phyloP scores from a whole-genome alignment of 2,113 vertebrate genomes.

The Ascaphus truei region DNA sequence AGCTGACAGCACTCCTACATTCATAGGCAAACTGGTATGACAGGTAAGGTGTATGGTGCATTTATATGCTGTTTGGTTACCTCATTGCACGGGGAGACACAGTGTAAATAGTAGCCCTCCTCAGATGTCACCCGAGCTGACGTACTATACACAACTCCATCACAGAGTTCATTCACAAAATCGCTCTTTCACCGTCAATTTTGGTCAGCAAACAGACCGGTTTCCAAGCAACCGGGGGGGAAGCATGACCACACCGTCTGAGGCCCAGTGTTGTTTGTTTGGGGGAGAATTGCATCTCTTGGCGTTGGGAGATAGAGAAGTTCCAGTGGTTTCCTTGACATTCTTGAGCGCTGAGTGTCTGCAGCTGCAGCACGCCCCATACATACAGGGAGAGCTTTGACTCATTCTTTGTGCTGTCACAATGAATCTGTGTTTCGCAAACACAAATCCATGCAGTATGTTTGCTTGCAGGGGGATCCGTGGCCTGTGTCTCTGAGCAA shows the following conservation, averaged over 20 bases:
- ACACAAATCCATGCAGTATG: constrained; percentile 39
- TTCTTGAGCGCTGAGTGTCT: constrained; percentile 42
- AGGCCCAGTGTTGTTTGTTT: constrained; percentile 43
- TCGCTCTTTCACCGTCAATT: constrained; percentile 35
- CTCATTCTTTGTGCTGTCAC: constrained; percentile 55
- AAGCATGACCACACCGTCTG: constrained; percentile 32
- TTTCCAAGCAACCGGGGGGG: constrained; percentile 48
- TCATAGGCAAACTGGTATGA: too few species aligned
- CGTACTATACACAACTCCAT: neutral
- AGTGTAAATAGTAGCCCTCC: neutral
- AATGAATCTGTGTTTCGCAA: constrained; percentile 53
- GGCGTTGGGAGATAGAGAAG: constrained; percentile 27
- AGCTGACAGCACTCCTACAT: too few species aligned
- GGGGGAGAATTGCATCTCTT: constrained; percentile 39
- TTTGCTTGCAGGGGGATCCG: constrained; percentile 41
- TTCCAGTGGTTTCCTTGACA: constrained; percentile 42
- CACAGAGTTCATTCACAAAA: constrained; percentile 63
- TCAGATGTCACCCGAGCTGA: neutral
- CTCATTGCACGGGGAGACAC: neutral
- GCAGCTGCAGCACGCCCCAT: constrained; percentile 50
- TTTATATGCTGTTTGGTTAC: neutral
- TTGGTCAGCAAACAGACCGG: constrained; percentile 54
- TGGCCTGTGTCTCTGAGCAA: constrained; percentile 48
- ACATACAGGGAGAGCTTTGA: constrained; percentile 47
- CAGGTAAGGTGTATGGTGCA: too few species aligned